Percentiles rank a stretch among this genome's conserved stretches.
These are phyloP conservation scores for Dryococelus australis DNA, from an alignment of 2,888 invertebrate species.

Conservation along the genomic window DNA sequence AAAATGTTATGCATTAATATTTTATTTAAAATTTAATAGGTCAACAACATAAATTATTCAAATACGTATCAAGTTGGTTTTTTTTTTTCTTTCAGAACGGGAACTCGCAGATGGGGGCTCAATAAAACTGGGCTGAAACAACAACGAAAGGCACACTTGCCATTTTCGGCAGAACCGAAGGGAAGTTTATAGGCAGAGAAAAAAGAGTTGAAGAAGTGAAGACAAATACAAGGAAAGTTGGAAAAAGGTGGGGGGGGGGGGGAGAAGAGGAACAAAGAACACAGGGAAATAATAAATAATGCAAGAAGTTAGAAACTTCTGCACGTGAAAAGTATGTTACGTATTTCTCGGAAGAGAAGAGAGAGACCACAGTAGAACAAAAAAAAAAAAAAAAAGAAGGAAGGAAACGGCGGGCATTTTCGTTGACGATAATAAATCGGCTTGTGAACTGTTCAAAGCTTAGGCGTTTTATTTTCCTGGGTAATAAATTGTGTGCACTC, in stretches of 20 bases:
- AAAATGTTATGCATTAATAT: too few species aligned
- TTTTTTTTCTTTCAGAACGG: neutral
- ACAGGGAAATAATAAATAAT: conserved; percentile 27
- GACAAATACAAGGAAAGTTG: conserved; percentile 9
- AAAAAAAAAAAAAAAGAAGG: too few species aligned
- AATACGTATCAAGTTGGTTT: neutral
- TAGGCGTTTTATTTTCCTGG: neutral
- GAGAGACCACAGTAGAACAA: neutral
- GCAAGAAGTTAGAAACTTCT: conserved; percentile 27
- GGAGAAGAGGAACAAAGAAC: neutral
- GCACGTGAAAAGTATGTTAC: conserved; percentile 5
- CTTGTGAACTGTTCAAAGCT: conserved; percentile 8
- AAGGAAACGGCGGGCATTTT: neutral
- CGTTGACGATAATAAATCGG: neutral
- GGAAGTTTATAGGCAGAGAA: conserved; percentile 6
- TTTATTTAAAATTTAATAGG: too few species aligned
- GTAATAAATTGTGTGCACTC: neutral
- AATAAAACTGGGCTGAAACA: neutral
- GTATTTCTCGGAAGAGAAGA: neutral
- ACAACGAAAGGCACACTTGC: neutral
- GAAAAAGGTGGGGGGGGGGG: neutral
- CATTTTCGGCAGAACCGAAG: neutral
- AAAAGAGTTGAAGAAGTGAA: neutral
- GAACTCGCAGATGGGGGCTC: neutral
- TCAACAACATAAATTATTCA: neutral